A percentile compares a stretch with the other conserved stretches of the same genome.
Evolutionary conservation across 2,888 invertebrate genomes (phyloP).

Genomic region (Hyposoter didymator): DNA sequence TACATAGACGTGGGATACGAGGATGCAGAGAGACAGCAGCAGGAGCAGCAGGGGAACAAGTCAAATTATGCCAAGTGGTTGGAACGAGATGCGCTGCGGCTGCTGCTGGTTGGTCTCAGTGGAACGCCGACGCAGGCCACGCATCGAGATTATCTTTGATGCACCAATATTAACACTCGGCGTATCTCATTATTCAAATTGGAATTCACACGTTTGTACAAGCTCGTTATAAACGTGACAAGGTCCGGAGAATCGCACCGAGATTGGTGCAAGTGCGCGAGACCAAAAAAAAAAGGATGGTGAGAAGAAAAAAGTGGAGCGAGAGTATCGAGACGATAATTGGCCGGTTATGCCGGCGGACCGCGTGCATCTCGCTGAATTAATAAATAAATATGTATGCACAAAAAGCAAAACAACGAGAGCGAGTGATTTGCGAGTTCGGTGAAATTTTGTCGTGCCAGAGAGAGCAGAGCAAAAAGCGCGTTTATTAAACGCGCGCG

Average conservation of each 20-base stretch:
- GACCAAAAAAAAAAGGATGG: background rate
- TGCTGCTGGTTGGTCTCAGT: background rate
- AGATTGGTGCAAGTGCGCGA: constrained; percentile 26
- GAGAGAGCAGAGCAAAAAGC: background rate
- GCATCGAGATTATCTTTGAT: constrained; percentile 68
- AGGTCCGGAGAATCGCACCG: constrained; percentile 18
- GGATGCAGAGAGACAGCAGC: background rate
- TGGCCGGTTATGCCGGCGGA: constrained; percentile 37
- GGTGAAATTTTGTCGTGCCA: constrained; percentile 38
- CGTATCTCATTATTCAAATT: constrained; percentile 74
- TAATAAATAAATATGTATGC: constrained; percentile 53
- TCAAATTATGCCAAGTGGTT: constrained; percentile 52
- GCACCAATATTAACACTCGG: constrained; percentile 73
- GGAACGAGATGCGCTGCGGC: constrained; percentile 23
- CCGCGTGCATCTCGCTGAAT: constrained; percentile 46
- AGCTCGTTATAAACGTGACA: constrained; percentile 57
- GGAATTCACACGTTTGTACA: constrained; percentile 71
- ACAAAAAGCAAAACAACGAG: background rate
- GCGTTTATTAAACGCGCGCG: constrained; percentile 20
- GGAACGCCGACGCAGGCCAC: constrained; percentile 44
- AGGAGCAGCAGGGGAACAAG: constrained; percentile 6
- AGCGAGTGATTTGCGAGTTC: constrained; percentile 12
- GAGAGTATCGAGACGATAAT: constrained; percentile 41
- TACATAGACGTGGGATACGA: background rate
- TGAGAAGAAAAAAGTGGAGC: background rate